Evolutionary conservation across 2,113 vertebrate species (phyloP).

Genomic region (Plecotus auritus): DNA sequence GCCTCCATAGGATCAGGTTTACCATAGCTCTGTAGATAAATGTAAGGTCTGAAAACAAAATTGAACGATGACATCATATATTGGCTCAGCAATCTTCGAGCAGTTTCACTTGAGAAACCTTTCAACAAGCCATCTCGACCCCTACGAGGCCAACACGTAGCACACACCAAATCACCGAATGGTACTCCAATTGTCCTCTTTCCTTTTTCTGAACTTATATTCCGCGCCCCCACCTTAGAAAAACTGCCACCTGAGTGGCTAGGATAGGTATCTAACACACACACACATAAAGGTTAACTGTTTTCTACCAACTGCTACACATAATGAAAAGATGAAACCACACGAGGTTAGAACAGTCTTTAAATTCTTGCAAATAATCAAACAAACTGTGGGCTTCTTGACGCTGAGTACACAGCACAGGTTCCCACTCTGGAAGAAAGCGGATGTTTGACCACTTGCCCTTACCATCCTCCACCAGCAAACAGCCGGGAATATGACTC

Average conservation of each 20-base stretch:
- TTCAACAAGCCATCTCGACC: neutral
- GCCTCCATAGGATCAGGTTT: conserved; percentile 23
- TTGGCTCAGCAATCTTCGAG: neutral
- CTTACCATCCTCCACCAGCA: neutral
- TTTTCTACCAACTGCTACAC: neutral
- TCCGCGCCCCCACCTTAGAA: neutral
- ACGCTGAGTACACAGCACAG: neutral
- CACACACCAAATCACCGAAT: neutral
- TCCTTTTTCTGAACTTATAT: neutral
- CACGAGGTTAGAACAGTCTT: neutral
- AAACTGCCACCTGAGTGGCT: neutral
- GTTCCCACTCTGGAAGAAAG: neutral
- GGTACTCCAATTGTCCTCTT: neutral
- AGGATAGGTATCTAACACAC: neutral
- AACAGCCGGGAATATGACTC: neutral
- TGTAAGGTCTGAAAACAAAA: conserved; percentile 20
- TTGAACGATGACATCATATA: neutral
- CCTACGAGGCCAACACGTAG: neutral
- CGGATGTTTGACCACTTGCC: neutral
- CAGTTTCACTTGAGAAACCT: conserved; percentile 11
- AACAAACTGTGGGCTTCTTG: neutral
- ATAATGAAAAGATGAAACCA: neutral
- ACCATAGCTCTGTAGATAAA: conserved; percentile 1
- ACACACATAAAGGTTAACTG: neutral
- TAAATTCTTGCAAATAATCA: neutral